Conservation (phyloP, 2,888 invertebrate species). For the Cetonia aurata region DNA sequence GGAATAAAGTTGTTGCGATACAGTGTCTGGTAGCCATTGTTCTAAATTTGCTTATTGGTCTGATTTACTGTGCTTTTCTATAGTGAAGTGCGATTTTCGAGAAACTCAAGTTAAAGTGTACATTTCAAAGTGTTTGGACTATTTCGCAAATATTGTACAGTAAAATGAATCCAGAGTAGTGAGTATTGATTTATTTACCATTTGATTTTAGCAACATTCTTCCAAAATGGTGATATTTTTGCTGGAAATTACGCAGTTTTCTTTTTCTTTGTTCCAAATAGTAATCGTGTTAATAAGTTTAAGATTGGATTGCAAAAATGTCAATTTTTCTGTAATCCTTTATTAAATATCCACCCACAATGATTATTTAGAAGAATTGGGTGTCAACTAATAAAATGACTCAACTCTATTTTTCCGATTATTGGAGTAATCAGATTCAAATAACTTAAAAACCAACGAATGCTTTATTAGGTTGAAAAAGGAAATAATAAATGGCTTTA, state of each 20-base stretch:
- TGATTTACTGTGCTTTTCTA: conserved; percentile 54
- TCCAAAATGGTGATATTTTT: conserved; percentile 59
- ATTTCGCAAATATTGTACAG: conserved; percentile 22
- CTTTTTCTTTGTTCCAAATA: conserved; percentile 9
- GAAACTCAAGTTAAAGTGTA: conserved; percentile 37
- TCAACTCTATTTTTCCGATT: conserved; percentile 50
- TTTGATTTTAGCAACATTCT: conserved; percentile 53
- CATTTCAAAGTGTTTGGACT: conserved; percentile 39
- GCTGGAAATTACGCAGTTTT: conserved; percentile 58
- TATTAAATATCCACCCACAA: conserved; percentile 57
- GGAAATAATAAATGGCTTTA: too few relatives aligned
- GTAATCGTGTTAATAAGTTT: too few relatives aligned
- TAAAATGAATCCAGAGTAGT: conserved; percentile 85
- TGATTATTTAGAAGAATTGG: conserved; percentile 42
- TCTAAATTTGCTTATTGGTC: conserved; percentile 63
- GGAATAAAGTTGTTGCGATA: conserved; percentile 57
- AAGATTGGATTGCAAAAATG: too few relatives aligned
- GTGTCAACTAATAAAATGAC: conserved; percentile 54
- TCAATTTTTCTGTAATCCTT: neutral
- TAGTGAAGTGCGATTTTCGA: conserved; percentile 49
- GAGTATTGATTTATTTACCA: conserved; percentile 71
- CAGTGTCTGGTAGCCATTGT: conserved; percentile 62
- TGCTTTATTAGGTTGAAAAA: too few relatives aligned
- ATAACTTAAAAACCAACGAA: too few relatives aligned
- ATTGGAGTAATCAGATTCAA: too few relatives aligned